Percentiles rank a stretch among this genome's conserved stretches.
phyloP scores from a whole-genome alignment of 1,140 invertebrate species.

The Ladona fulva region DNA sequence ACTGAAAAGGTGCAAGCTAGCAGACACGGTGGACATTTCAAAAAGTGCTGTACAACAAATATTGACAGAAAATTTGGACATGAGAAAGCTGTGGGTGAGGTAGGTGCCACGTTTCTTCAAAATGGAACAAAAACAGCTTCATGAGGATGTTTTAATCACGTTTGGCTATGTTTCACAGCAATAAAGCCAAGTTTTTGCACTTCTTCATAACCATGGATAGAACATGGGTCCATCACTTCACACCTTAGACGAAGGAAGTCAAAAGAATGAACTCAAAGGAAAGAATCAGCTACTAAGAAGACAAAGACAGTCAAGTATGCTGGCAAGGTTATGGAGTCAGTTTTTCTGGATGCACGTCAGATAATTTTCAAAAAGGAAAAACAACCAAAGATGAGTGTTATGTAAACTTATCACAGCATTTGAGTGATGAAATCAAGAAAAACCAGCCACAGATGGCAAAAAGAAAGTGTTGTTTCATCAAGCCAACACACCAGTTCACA shows the following conservation, averaged over 20 bases:
- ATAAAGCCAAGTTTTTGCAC: no score
- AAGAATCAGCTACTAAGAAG: no score
- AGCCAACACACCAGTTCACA: neutral
- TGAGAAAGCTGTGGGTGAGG: no score
- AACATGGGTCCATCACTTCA: no score
- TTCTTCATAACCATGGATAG: no score
- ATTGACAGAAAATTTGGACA: slow-evolving; percentile 19
- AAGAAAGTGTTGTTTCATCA: neutral
- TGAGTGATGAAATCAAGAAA: no score
- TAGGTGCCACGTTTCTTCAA: neutral
- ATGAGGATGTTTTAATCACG: neutral
- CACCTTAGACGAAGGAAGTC: no score
- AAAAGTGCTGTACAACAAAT: slow-evolving; percentile 24
- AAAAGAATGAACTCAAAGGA: no score
- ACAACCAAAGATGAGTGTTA: neutral
- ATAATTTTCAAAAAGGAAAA: neutral
- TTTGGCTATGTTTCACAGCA: no score
- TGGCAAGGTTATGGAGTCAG: no score
- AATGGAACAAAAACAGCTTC: neutral
- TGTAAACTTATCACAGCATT: neutral
- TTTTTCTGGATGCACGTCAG: no score
- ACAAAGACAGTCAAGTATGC: no score
- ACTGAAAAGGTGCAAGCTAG: slow-evolving; percentile 23
- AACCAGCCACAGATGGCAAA: neutral
- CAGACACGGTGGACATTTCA: slow-evolving; percentile 24